Evolutionary conservation across 37 sponge, comb jelly and placozoan genomes (phyloP).

Genomic region (Oopsacas minuta): DNA sequence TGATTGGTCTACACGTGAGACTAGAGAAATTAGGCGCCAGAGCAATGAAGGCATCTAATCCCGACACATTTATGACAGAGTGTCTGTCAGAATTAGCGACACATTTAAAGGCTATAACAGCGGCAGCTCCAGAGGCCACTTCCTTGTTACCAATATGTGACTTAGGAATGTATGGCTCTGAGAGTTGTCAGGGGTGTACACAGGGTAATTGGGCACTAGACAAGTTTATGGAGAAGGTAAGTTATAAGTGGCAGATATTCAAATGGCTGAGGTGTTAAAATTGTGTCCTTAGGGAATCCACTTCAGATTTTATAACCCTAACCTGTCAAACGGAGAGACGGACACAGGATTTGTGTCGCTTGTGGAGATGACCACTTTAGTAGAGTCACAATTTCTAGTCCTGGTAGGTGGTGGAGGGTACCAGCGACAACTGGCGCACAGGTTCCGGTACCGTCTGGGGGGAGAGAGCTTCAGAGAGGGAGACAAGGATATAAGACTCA

Average conservation of each 20-base stretch:
- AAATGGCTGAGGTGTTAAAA: not conserved
- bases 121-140: not conserved
- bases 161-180: not conserved
- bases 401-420: not conserved
- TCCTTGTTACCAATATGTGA: not conserved
- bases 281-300: not conserved
- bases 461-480: not conserved
- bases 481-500: not conserved
- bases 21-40: not conserved
- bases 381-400: not conserved
- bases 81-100: not conserved
- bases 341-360: slow-evolving; percentile 14
- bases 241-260: too few species aligned
- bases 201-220: not conserved
- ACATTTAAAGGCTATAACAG: not conserved
- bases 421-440: not conserved
- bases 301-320: not conserved
- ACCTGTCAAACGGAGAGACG: not conserved
- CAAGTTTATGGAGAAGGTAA: not conserved
- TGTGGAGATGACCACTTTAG: not conserved
- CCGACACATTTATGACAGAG: not conserved
- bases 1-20: slow-evolving; percentile 16
- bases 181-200: not conserved
- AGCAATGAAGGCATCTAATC: not conserved
- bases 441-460: not conserved